A percentile compares a stretch with the other conserved stretches of the same genome.
Evolutionary conservation across 2,888 invertebrate genomes (phyloP).

Genomic region (Lordiphosa andalusiaca): DNA sequence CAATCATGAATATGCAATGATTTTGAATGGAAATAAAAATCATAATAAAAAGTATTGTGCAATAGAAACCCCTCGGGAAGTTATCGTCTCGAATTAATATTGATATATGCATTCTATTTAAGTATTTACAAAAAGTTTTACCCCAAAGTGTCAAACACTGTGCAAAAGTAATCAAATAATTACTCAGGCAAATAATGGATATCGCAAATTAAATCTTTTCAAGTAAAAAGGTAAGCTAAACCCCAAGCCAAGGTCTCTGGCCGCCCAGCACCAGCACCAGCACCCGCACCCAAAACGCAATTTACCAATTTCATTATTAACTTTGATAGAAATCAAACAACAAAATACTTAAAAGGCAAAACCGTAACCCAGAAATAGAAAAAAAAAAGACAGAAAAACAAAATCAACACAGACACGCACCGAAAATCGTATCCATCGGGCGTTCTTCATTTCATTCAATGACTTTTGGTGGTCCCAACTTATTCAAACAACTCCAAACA

Average conservation of each 20-base stretch:
- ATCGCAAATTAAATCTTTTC: constrained; percentile 67
- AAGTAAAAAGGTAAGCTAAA: constrained; percentile 54
- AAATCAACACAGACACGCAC: constrained; percentile 14
- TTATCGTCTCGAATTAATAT: constrained; percentile 10
- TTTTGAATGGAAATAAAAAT: constrained; percentile 18
- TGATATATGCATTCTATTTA: constrained; percentile 9
- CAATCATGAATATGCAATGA: constrained; percentile 59
- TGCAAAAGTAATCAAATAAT: constrained; percentile 45
- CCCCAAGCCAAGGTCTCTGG: constrained; percentile 43
- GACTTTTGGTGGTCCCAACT: constrained; percentile 70
- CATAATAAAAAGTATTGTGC: constrained; percentile 41
- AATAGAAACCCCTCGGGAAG: constrained; percentile 10
- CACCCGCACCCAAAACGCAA: constrained; percentile 48
- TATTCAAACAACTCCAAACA: constrained; percentile 74
- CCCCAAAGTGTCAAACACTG: constrained; percentile 58
- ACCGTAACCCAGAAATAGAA: constrained; percentile 27
- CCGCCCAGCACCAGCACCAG: constrained; percentile 38
- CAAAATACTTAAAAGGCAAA: constrained; percentile 67
- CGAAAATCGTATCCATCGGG: constrained; percentile 32
- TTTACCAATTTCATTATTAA: constrained; percentile 73
- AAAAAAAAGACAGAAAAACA: constrained; percentile 29
- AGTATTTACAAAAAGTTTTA: constrained; percentile 26
- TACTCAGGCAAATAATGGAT: constrained; percentile 51
- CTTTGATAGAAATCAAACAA: constrained; percentile 71
- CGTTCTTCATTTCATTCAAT: constrained; percentile 73